Base-by-base conservation (phyloP, 2,888 invertebrate species). In the Clostera curtula region DNA sequence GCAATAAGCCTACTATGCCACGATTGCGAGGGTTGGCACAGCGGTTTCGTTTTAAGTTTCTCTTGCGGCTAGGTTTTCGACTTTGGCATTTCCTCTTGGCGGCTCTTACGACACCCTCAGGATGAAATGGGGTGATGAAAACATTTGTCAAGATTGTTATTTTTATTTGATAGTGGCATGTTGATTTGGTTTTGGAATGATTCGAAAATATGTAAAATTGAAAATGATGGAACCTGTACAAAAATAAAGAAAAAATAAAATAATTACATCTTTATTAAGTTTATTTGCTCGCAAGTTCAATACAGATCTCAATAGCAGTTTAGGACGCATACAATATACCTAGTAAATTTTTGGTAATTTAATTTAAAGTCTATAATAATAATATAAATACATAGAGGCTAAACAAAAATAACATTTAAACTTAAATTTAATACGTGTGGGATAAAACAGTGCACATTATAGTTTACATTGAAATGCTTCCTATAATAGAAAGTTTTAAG, bases 381-480 rank as follows among this genome's bases (percentile, higher is more conserved):
- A n/a, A n/a, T n/a, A n/a, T n/a, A n/a, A n/a, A n/a, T n/a, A n/a
- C n/a, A n/a, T n/a, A n/a, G n/a, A n/a, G n/a, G n/a, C n/a, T 48
- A 49, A 21, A 30, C 46, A 49, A 37, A 45, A 29, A 42, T 49
- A 39, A 29, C 35, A 29, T 37, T 48, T 53, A 47, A 34, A 31
- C 28, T 51, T 49, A 55, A 29, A 41, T 38, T 48, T 43, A 39
- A 37, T 45, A 56, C 56, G 74, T 75, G 73, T 70, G 49, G 56
- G 57, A 58, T 56, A 64, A 67, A 71, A 74, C 64, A 71, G 74
- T 73, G 73, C 70, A 43, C 33, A 50, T 49, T 45, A 54, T 48
- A 48, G 55, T 54, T 51, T n/a, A n/a, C n/a, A 55, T 45, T 43
- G 62, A 67, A 72, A 66, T 65, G 70, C 71, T 56, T 61, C n/a